Evolutionary conservation across 2,797 vertebrate species (phyloP).

Genomic region (Acipenser ruthenus): DNA sequence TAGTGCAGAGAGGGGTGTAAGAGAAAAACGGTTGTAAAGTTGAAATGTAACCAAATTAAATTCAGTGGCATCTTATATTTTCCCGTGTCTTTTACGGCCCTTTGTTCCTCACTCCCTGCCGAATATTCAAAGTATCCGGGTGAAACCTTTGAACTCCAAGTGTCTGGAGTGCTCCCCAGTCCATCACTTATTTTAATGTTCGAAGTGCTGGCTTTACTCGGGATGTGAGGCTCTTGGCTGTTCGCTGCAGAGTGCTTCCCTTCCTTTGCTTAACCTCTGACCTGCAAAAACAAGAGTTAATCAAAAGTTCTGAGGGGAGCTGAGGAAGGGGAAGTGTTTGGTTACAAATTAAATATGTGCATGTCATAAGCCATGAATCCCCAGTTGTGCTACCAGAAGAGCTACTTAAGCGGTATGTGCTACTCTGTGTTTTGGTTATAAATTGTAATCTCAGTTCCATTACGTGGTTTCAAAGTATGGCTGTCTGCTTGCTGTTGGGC

Average conservation of each 20-base stretch:
- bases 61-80: constrained; percentile 21
- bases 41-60: constrained; percentile 26
- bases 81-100: constrained; percentile 20
- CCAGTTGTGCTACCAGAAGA: constrained; percentile 54
- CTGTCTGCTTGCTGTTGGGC: constrained; percentile 2
- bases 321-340: constrained; percentile 93
- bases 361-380: constrained; percentile 91
- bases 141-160: constrained; percentile 61
- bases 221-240: constrained; percentile 55
- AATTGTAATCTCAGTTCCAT: constrained; percentile 60
- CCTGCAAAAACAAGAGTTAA: constrained; percentile 77
- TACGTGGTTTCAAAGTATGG: constrained; percentile 44
- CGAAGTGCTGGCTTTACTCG: constrained; percentile 31
- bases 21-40: constrained; percentile 37
- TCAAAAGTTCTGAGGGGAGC: constrained; percentile 77
- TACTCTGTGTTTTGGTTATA: constrained; percentile 52
- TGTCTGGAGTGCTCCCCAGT: constrained; percentile 40
- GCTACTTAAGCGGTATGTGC: constrained; percentile 62
- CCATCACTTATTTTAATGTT: constrained; percentile 41
- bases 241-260: constrained; percentile 65
- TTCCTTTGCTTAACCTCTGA: constrained; percentile 99
- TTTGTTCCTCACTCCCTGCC: constrained; percentile 31
- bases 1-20: constrained; percentile 26
- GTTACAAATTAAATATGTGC: constrained; percentile 98
- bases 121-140: constrained; percentile 32